These are phyloP conservation scores for Anaspis maculata DNA, from an alignment of 2,888 invertebrate species.

Conservation along the genomic window DNA sequence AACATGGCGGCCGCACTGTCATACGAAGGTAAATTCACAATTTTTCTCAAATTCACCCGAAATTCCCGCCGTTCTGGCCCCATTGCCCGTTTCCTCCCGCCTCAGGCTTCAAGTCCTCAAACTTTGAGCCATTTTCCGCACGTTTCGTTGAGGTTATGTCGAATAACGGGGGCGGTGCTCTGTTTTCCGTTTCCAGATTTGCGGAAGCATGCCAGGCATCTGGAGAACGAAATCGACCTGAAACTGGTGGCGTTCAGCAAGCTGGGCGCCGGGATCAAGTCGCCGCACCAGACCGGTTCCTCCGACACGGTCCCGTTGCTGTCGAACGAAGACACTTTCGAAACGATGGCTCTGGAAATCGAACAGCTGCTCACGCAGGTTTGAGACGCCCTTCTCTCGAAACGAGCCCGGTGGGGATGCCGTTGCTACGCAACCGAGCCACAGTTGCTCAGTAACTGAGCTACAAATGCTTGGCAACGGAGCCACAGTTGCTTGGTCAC, in stretches of 20 bases:
- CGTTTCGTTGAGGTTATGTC: constrained; percentile 1
- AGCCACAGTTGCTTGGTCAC: too few species aligned
- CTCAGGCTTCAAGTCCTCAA: neutral
- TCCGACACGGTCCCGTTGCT: constrained; percentile 77
- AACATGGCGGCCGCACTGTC: constrained; percentile 29
- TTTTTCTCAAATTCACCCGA: neutral
- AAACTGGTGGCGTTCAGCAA: constrained; percentile 95
- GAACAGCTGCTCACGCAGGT: constrained; percentile 80
- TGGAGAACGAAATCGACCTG: constrained; percentile 95
- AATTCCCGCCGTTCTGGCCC: neutral
- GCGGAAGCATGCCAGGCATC: constrained; percentile 81
- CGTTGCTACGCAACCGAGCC: too few species aligned
- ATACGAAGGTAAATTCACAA: constrained; percentile 34
- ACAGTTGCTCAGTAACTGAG: too few species aligned
- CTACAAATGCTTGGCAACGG: too few species aligned
- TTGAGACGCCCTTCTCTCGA: too few species aligned
- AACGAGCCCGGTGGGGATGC: too few species aligned
- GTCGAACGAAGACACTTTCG: constrained; percentile 84
- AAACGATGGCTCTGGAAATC: constrained; percentile 86
- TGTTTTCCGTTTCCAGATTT: constrained; percentile 62
- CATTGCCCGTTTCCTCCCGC: neutral
- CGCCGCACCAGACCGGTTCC: constrained; percentile 25
- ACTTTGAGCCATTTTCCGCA: too few species aligned
- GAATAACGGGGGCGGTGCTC: too few species aligned
- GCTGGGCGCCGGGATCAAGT: constrained; percentile 64